Conservation (phyloP, 2,797 vertebrate genomes). For the Notolabrus celidotus region DNA sequence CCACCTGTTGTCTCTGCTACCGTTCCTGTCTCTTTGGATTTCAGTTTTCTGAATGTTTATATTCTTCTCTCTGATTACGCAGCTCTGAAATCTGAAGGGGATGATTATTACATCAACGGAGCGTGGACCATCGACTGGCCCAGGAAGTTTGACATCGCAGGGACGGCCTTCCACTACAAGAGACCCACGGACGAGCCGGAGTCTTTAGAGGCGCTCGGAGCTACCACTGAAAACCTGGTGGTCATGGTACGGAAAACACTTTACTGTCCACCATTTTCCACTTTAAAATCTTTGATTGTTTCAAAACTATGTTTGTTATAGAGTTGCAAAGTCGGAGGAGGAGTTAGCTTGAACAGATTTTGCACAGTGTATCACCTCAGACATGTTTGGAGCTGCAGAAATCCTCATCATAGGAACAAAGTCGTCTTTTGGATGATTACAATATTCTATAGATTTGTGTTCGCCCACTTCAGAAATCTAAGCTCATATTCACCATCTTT, state of each 20-base stretch:
- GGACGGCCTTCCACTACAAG: constrained; percentile 97
- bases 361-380: too few species aligned
- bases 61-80: constrained; percentile 34
- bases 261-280: neutral
- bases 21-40: constrained; percentile 47
- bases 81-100: constrained; percentile 96
- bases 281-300: too few species aligned
- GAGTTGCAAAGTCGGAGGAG: too few species aligned
- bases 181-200: constrained; percentile 95
- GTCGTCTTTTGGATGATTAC: too few species aligned
- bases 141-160: constrained; percentile 96
- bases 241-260: constrained; percentile 88
- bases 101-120: constrained; percentile 98
- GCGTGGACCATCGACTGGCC: constrained; percentile 99
- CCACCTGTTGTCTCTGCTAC: constrained; percentile 63
- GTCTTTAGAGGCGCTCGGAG: constrained; percentile 94
- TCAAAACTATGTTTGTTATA: too few species aligned
- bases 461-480: neutral
- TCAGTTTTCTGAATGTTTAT: constrained; percentile 32
- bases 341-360: too few species aligned
- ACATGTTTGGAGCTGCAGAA: too few species aligned
- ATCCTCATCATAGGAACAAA: too few species aligned
- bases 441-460: neutral
- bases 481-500: neutral
- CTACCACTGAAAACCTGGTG: constrained; percentile 94